Percentiles rank a stretch among this genome's conserved stretches.
Evolutionary conservation across 2,797 vertebrate species (phyloP).

Genomic region (Mareca penelope): DNA sequence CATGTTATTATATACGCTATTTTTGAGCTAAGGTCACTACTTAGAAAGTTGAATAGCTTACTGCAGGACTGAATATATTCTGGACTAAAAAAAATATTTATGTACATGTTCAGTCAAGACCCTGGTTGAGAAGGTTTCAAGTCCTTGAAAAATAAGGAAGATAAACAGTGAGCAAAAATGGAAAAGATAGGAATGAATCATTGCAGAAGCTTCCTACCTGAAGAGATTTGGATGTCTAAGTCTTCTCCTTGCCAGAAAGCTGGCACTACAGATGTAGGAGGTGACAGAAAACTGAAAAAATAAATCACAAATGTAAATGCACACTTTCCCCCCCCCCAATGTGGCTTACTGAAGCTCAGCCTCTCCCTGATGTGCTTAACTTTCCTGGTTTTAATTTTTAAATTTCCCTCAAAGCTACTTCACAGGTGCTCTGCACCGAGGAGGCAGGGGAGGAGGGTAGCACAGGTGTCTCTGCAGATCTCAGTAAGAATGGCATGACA

Average conservation of each 20-base stretch:
- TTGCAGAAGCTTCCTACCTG: neutral
- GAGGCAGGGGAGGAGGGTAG: neutral
- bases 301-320: neutral
- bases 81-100: neutral
- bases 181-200: neutral
- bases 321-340: accelerated
- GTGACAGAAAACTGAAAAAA: neutral
- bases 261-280: neutral
- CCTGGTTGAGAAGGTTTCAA: neutral
- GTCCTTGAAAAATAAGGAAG: neutral
- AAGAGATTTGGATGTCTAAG: neutral
- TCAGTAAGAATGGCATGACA: neutral
- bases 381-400: neutral
- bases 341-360: neutral
- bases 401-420: neutral
- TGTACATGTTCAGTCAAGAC: neutral
- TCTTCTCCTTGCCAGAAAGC: neutral
- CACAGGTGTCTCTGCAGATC: neutral
- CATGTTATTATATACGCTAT: neutral
- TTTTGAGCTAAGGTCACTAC: neutral
- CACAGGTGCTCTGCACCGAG: neutral
- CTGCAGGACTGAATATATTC: neutral
- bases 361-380: neutral
- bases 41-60: neutral
- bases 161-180: neutral